Base-by-base conservation (phyloP, 1,140 invertebrate species). In the Tetranychus cinnabarinus region DNA sequence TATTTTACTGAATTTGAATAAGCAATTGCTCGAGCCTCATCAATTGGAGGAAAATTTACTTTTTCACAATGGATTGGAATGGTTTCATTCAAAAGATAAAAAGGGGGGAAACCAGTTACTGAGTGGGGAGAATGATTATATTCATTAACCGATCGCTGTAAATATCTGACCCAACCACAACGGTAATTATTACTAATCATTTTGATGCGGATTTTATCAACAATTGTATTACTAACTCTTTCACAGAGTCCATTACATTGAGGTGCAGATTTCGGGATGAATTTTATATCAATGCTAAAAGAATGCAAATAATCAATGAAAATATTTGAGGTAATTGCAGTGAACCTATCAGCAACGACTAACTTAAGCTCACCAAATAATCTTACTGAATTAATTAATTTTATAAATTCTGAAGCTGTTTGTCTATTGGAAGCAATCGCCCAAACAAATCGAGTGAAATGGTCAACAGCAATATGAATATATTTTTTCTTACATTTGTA, bases 401-500 rank as follows among this genome's bases (percentile, higher is more conserved):
- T 2, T 2, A 60, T 52, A 13, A 60, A 60, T 36, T 60, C 59
- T 1, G 2, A 8, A 2, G 48, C 46, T 33, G 3, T 52, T 60
- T 60, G 48, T 2, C 7, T 23, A 6, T 23, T 3, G 15, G 60
- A 58, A 10, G 60, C 13, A 33, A 61, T 46, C 4, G 36, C 50
- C 60, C 60, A 61, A 60, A 58, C 50, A 31, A 58, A 61, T 4
- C 60, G 31, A 58, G 60, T 59, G 31, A 59, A 59, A 35, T 59
- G n/a, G 10, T 60, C 58, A 34, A 59, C 42, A 59, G 58, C 58
- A 47, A 59, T 50, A 35, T 59, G 58, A 33, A 59, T 47, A 37
- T 59, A 59, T 50, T 48, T 7, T 59, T 59, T 47, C 8, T 37
- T 47, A 15, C 45, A 59, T n/a, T 59, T 59, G 33, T 59, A 59